These are phyloP conservation scores for Synanthedon andrenaeformis DNA, from an alignment of 2,888 invertebrate species.

Conservation along the genomic window DNA sequence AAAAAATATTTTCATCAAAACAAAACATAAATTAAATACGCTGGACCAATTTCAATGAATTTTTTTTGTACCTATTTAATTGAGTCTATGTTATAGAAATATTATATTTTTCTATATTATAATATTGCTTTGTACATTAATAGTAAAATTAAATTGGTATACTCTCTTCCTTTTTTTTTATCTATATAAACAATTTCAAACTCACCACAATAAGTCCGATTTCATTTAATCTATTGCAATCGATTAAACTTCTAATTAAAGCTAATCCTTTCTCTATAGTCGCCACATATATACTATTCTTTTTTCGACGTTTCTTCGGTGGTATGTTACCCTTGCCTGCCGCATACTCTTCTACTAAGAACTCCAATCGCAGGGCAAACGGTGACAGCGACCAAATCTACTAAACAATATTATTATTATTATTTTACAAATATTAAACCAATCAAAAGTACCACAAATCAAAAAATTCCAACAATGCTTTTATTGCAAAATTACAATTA, in stretches of 20 bases:
- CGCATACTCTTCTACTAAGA: conserved; percentile 95
- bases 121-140: too few species aligned
- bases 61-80: too few species aligned
- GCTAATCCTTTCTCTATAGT: conserved; percentile 96
- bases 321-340: conserved; percentile 92
- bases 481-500: too few species aligned
- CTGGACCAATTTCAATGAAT: too few species aligned
- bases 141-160: too few species aligned
- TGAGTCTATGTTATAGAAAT: too few species aligned
- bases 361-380: conserved; percentile 88
- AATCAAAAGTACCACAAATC: not conserved
- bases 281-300: conserved; percentile 87
- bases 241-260: conserved; percentile 87
- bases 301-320: conserved; percentile 78
- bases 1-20: too few species aligned
- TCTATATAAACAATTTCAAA: not conserved
- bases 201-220: conserved; percentile 79
- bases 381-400: conserved; percentile 86
- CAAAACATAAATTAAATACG: too few species aligned
- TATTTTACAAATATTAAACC: not conserved
- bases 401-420: conserved; percentile 9
- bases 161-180: too few species aligned
- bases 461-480: too few species aligned
- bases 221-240: conserved; percentile 78
- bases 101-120: too few species aligned